Conservation (phyloP, 2,797 vertebrate genomes). For the Artibeus lituratus region DNA sequence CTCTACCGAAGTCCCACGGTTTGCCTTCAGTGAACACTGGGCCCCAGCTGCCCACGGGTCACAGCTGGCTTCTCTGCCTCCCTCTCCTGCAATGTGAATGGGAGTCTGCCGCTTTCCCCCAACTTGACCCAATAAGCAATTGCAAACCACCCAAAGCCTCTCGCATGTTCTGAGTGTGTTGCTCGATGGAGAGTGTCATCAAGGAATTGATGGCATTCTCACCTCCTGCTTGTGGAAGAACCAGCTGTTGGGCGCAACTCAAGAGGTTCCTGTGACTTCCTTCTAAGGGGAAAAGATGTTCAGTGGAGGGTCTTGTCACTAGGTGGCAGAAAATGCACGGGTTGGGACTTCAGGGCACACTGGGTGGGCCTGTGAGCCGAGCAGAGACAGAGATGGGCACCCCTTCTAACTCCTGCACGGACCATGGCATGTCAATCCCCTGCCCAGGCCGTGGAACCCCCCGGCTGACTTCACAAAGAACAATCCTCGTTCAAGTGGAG, state of each 20-base stretch:
- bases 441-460: background rate
- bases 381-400: background rate
- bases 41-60: background rate
- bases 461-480: background rate
- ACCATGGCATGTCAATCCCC: no score
- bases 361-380: background rate
- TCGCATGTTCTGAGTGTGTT: background rate
- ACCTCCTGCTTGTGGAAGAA: background rate
- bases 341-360: background rate
- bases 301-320: no score
- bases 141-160: background rate
- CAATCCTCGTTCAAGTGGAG: background rate
- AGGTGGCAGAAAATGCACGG: background rate
- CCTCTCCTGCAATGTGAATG: background rate
- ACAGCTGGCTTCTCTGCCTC: background rate
- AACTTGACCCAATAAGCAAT: background rate
- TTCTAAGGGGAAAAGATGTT: background rate
- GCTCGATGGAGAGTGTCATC: background rate
- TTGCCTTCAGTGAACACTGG: background rate
- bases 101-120: background rate
- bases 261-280: background rate
- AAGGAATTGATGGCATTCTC: background rate
- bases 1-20: background rate
- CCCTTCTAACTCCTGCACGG: background rate
- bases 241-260: background rate